Percentiles rank a stretch among this genome's conserved stretches.
Conservation (phyloP, 2,888 invertebrate species). For the Phorcus lineatus region DNA sequence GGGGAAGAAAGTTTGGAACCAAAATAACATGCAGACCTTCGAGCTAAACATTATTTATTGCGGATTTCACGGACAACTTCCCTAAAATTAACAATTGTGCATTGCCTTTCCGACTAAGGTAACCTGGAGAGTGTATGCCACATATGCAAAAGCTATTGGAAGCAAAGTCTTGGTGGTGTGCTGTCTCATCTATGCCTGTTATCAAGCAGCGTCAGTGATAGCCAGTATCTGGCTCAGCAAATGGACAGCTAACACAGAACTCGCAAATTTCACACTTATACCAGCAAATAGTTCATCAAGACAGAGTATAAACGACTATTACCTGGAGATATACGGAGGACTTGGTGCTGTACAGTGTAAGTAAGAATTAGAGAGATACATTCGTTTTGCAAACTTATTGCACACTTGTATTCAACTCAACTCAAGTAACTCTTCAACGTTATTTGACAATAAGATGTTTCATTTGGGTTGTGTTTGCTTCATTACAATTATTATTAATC, state of each 20-base stretch:
- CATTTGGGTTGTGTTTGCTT: too few relatives aligned
- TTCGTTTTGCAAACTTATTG: too few relatives aligned
- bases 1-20: too few relatives aligned
- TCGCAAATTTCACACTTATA: conserved; percentile 51
- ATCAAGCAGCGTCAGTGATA: conserved; percentile 44
- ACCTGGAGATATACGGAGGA: conserved; percentile 62
- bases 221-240: conserved; percentile 62
- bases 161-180: conserved; percentile 51
- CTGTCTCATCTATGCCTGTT: conserved; percentile 49
- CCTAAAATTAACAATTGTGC: too few relatives aligned
- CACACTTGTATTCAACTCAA: too few relatives aligned
- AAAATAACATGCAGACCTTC: too few relatives aligned
- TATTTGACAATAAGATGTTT: too few relatives aligned
- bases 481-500: too few relatives aligned
- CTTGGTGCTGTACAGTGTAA: conserved; percentile 53
- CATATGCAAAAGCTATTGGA: conserved; percentile 69
- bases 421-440: too few relatives aligned
- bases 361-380: conserved; percentile 1
- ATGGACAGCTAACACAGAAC: conserved; percentile 61
- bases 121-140: conserved; percentile 59
- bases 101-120: conserved; percentile 54
- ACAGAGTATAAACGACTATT: conserved; percentile 53
- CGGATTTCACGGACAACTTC: too few relatives aligned
- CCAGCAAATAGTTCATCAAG: conserved; percentile 54
- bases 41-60: too few relatives aligned